A percentile compares a stretch with the other conserved stretches of the same genome.
Conservation (phyloP, 2,888 invertebrate species). For the Rhimphoctona megacephalus region DNA sequence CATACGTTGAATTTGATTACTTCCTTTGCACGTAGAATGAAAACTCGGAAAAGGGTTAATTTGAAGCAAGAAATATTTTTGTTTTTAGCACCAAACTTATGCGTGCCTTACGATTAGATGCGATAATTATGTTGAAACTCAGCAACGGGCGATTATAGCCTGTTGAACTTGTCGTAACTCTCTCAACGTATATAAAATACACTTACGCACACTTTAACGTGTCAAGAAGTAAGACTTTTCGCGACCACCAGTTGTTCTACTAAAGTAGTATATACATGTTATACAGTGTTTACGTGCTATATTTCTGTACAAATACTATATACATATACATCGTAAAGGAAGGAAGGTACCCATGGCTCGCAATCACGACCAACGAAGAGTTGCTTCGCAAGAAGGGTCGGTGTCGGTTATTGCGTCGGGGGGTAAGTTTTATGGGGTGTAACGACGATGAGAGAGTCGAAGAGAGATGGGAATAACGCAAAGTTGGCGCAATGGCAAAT, state of each 20-base stretch:
- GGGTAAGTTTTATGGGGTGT: slow-evolving; percentile 82
- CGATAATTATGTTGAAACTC: slow-evolving; percentile 52
- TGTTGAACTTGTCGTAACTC: slow-evolving; percentile 50
- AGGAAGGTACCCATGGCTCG: slow-evolving; percentile 41
- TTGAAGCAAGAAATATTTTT: slow-evolving; percentile 1
- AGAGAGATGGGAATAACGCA: slow-evolving; percentile 28
- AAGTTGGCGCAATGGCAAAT: slow-evolving; percentile 44
- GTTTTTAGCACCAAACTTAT: slow-evolving; percentile 12
- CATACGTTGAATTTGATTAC: not conserved
- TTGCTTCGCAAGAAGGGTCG: slow-evolving; percentile 73
- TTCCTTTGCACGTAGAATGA: not conserved
- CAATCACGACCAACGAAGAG: slow-evolving; percentile 72
- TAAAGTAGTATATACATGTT: not conserved
- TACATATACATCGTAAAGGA: slow-evolving; percentile 25
- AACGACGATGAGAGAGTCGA: slow-evolving; percentile 73
- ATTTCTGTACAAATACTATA: slow-evolving; percentile 17
- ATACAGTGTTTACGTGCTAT: not conserved
- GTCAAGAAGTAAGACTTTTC: slow-evolving; percentile 54
- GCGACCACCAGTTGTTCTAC: slow-evolving; percentile 60
- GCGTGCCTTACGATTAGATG: not conserved
- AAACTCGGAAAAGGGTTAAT: not conserved
- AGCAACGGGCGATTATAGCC: slow-evolving; percentile 57
- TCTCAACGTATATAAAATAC: slow-evolving; percentile 57
- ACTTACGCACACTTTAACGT: slow-evolving; percentile 56
- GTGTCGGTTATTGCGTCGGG: slow-evolving; percentile 80